phyloP scores from a whole-genome alignment of 2,888 invertebrate genomes.

The Hydroisotoma schaefferi region DNA sequence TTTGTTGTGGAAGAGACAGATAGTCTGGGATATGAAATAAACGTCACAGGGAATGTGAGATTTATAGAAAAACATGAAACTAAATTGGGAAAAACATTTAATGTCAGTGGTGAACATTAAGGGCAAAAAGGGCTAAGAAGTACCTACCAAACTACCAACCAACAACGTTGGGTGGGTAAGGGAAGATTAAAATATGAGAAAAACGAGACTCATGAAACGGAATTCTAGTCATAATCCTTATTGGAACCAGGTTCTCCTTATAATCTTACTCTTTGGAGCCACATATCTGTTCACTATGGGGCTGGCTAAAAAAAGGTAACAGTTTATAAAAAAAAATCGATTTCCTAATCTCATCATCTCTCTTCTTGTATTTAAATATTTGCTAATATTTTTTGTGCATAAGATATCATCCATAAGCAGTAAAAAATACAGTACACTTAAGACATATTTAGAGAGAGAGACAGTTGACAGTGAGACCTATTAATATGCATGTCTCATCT shows the following conservation, averaged over 20 bases:
- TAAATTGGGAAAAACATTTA: too few species aligned
- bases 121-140: too few species aligned
- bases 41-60: too few species aligned
- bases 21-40: background rate
- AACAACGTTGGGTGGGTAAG: too few species aligned
- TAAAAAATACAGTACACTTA: too few species aligned
- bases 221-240: background rate
- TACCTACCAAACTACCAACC: too few species aligned
- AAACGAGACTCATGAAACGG: constrained; percentile 3
- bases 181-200: constrained; percentile 11
- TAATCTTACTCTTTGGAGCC: constrained; percentile 4
- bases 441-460: background rate
- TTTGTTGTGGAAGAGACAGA: background rate
- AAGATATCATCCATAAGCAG: too few species aligned
- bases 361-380: background rate
- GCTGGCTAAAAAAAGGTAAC: constrained; percentile 4
- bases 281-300: constrained; percentile 3
- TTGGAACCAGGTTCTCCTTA: constrained; percentile 4
- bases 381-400: background rate
- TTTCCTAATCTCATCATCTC: background rate
- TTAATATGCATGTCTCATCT: background rate
- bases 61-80: too few species aligned
- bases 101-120: too few species aligned
- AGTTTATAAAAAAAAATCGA: background rate
- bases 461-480: too few species aligned